These are phyloP conservation scores for Thysanoteuthis rhombus DNA, from an alignment of 2,888 invertebrate species.

Conservation along the genomic window DNA sequence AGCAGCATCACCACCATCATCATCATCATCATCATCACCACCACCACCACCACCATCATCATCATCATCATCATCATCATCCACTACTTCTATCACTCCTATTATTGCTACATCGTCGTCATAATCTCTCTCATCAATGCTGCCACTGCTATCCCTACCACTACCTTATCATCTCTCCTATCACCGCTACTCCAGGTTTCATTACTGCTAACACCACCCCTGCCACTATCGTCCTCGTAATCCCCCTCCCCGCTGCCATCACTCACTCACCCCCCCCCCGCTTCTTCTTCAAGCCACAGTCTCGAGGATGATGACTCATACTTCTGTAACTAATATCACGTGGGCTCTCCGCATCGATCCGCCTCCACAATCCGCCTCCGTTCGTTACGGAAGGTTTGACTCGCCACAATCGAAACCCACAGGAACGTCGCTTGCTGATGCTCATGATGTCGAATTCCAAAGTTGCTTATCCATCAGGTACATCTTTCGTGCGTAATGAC, in stretches of 20 bases:
- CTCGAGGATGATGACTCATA: neutral
- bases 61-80: too few species aligned
- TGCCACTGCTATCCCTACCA: neutral
- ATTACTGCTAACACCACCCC: neutral
- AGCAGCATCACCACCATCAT: too few species aligned
- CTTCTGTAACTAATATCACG: neutral
- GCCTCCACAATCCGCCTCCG: neutral
- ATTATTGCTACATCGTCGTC: too few species aligned
- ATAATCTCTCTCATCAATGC: too few species aligned
- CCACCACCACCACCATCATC: too few species aligned
- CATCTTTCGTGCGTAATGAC: too few species aligned
- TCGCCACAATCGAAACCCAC: neutral
- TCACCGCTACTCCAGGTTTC: neutral
- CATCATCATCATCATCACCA: too few species aligned
- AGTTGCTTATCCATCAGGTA: too few species aligned
- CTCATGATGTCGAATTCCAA: too few species aligned
- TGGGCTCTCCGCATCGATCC: neutral
- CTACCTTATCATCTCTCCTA: neutral
- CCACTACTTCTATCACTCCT: too few species aligned
- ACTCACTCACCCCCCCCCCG: neutral
- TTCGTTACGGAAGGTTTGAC: neutral
- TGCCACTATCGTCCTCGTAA: neutral
- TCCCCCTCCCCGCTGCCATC: neutral
- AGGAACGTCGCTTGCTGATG: neutral
- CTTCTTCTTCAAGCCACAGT: neutral